Percentiles rank a stretch among this genome's conserved stretches.
phyloP scores from a whole-genome alignment of 2,113 vertebrate genomes.

The Arenaria interpres region DNA sequence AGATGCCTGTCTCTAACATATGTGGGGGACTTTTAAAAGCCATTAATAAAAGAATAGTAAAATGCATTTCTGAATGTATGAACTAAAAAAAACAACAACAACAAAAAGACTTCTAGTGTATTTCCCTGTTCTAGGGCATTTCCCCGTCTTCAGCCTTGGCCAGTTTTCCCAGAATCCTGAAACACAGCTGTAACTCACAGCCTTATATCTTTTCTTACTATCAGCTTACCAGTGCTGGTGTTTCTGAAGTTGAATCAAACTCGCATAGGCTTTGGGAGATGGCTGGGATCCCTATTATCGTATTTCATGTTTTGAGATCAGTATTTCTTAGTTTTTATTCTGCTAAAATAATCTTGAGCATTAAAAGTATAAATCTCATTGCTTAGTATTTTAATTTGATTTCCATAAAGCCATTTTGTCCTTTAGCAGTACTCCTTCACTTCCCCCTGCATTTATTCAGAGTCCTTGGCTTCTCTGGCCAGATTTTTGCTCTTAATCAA shows the following conservation, averaged over 20 bases:
- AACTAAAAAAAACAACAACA: background rate
- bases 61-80: background rate
- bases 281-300: background rate
- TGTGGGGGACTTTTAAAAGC: background rate
- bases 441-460: background rate
- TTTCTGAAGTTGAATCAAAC: background rate
- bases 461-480: background rate
- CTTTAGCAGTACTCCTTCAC: background rate
- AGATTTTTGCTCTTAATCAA: background rate
- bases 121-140: background rate
- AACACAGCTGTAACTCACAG: background rate
- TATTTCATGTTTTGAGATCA: background rate
- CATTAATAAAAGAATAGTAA: background rate
- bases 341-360: slow-evolving; percentile 33
- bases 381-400: background rate
- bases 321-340: background rate
- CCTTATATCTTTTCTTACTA: background rate
- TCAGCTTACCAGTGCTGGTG: background rate
- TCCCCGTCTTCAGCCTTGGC: background rate
- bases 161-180: background rate
- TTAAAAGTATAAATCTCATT: background rate
- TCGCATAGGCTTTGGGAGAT: background rate
- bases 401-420: slow-evolving; percentile 7
- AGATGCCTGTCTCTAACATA: background rate
- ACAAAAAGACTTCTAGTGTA: background rate